Base-by-base conservation (phyloP, 1,140 invertebrate genomes). In the Calephelis virginiensis region DNA sequence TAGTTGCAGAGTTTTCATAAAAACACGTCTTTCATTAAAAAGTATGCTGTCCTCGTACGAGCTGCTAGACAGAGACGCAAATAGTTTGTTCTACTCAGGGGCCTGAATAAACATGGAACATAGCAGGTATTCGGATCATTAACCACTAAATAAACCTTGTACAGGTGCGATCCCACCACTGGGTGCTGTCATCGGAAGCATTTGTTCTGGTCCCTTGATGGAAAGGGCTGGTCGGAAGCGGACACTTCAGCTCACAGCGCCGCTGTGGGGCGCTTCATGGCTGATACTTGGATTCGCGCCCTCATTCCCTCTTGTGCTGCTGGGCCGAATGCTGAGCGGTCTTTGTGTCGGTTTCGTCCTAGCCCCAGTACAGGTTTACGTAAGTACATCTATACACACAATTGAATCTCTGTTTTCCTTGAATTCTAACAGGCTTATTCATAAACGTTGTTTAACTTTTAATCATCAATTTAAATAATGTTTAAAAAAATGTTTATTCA, bases 351-450 rank as follows among this genome's bases (percentile, higher is more conserved):
- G 94, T 5, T 90, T 95, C 50, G 88, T 92, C 0, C 89, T 93
- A 9, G 93, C 94, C 5, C 91, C 92, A 11, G 91, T 91, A 12
- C 94, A 94, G 75, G 92, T 95, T 72, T 95, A 95, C 77, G 92
- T 95, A 78, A 91, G 92, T 88, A 64, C 28, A 28, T 28, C 28
- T 28, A 28, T 28, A 28, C 28, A 2, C 28, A 28, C 28, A 28
- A 28, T 4, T 28, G 28, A 28, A 28, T 28, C 28, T 28, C 28
- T 28, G 5, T 28, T 28, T 28, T 28, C 28, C 28, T 28, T 28
- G 28, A 28, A n/a, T n/a, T n/a, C n/a, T n/a, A n/a, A n/a, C n/a
- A n/a, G n/a, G n/a, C n/a, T n/a, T n/a, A n/a, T n/a, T n/a, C n/a
- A n/a, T n/a, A n/a, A n/a, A n/a, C n/a, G n/a, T n/a, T n/a, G n/a